phyloP scores from a whole-genome alignment of 2,797 vertebrate species.

The Borostomias antarcticus region DNA sequence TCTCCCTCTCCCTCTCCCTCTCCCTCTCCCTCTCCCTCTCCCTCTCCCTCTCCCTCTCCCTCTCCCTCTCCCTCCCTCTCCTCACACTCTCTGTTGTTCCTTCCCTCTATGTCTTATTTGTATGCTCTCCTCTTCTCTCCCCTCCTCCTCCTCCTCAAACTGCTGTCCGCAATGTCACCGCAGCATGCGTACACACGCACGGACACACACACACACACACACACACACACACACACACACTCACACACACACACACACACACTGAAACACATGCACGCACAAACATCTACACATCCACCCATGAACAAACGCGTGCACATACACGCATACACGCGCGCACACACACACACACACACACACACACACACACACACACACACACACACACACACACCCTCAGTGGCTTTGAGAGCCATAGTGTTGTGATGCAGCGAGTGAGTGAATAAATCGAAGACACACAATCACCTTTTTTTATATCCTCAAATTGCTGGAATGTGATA shows the following conservation, averaged over 20 bases:
- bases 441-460: neutral
- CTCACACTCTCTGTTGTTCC: slow-evolving; percentile 22
- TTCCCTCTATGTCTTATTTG: neutral
- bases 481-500: neutral
- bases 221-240: neutral
- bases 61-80: neutral
- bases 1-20: neutral
- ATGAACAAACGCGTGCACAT: too few species aligned
- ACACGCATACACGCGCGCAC: neutral
- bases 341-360: neutral
- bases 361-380: slow-evolving; percentile 49
- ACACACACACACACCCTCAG: slow-evolving; percentile 12
- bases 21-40: neutral
- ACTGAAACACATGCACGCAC: slow-evolving; percentile 11
- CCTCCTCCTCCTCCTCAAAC: slow-evolving; percentile 2
- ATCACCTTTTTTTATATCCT: neutral
- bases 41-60: neutral
- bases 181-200: neutral
- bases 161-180: neutral
- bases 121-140: neutral
- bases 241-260: slow-evolving; percentile 20
- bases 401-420: neutral
- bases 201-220: neutral
- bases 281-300: neutral
- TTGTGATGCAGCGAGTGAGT: neutral